Base-by-base conservation (phyloP, 2,113 vertebrate genomes). In the Labeo catla region DNA sequence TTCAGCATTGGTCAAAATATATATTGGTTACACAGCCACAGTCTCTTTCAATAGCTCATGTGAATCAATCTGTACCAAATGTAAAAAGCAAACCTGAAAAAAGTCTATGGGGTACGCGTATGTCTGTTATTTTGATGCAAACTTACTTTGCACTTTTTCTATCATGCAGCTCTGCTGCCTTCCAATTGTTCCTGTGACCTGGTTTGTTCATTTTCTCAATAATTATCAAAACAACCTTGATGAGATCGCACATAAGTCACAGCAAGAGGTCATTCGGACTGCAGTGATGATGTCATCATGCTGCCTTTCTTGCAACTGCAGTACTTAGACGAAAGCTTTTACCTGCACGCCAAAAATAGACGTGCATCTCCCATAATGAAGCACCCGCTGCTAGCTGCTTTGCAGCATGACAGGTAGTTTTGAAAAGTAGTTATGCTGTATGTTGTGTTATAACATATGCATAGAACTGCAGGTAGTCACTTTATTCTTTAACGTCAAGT, bases 201-300 rank as follows among this genome's bases (percentile, higher is more conserved):
- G 52, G 9, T 70, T 57, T 66, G 76, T 61, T 81, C 9, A 72
- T 78, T 65, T 57, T 84, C n/a, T 76, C 49, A 84, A 73, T 77
- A 86, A 84, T 73, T 36, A 84, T 88, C 81, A 81, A 68, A 79
- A 76, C 80, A 63, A 73, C 68, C 63, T 68, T 86, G 59, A 78
- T 34, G 43, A 76, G 61, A 70, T 39, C 63, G 61, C 68, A 84
- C 45, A 11, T 15, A 70, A 66, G 16, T 52, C 9, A 76, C 34
- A 45, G n/a, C 5, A 3, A 34, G 74, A 76, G 70, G 57, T 77
- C 76, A 77, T 23, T n/a, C 21, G 28, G 47, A 61, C 47, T 79
- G 63, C 50, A 47, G 83, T 39, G 54, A 34, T 88, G 87, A 88
- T 57, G 77, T 89, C 83, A 83, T 68, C 72, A 54, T 49, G 61